Percentiles rank a stretch among this genome's conserved stretches.
These are phyloP conservation scores for Argyresthia albistria DNA, from an alignment of 2,888 invertebrate species.

Conservation along the genomic window DNA sequence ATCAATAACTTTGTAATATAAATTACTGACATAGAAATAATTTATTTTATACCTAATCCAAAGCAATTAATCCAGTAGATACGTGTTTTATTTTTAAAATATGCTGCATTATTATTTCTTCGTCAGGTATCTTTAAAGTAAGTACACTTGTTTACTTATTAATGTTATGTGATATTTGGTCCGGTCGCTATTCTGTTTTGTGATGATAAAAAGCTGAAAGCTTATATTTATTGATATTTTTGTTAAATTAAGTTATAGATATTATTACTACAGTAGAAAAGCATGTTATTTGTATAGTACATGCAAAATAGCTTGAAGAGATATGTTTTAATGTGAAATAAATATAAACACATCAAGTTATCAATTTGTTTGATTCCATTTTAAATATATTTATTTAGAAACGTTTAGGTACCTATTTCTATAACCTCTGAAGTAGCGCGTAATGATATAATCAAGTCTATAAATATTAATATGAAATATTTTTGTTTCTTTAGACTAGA, in stretches of 20 bases:
- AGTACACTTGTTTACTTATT: neutral
- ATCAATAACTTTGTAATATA: neutral
- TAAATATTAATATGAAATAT: too few species aligned
- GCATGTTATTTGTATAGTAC: slow-evolving; percentile 33
- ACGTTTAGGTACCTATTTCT: too few species aligned
- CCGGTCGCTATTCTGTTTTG: slow-evolving; percentile 1
- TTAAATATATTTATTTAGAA: neutral
- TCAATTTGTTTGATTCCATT: slow-evolving; percentile 5
- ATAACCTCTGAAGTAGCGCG: too few species aligned
- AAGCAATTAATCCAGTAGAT: neutral
- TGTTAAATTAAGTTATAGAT: neutral
- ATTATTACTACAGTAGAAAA: neutral
- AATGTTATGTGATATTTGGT: slow-evolving; percentile 1
- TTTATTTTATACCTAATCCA: neutral
- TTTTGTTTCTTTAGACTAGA: too few species aligned
- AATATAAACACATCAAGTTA: slow-evolving; percentile 39
- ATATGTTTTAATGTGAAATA: slow-evolving; percentile 47
- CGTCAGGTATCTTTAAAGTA: neutral
- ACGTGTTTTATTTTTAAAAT: neutral
- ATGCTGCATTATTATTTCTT: neutral
- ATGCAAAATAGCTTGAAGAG: slow-evolving; percentile 35
- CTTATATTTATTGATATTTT: slow-evolving; percentile 8
- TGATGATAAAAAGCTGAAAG: slow-evolving; percentile 23
- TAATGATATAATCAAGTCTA: too few species aligned
- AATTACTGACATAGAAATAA: neutral